Base-by-base conservation (phyloP, 1,140 invertebrate species). In the Pseudobourletiella spinata region DNA sequence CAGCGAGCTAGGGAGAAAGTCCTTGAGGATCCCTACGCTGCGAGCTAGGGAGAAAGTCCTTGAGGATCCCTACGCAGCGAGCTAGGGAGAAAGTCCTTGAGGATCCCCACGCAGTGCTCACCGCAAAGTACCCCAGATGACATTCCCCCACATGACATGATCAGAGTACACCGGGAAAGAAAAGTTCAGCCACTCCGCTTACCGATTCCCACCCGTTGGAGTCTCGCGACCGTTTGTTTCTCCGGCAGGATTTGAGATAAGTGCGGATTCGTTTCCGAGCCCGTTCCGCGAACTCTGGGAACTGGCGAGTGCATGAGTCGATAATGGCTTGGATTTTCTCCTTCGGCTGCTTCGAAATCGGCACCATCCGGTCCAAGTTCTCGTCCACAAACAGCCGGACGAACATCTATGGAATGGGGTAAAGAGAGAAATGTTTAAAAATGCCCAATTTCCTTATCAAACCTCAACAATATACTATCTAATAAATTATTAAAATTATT, bases 311-410 rank as follows among this genome's bases (percentile, higher is more conserved):
- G 77, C 94, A 97, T 3, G 92, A 95, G 73, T 97, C 93, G 69
- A 97, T 92, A 72, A 97, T 97, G 11, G 93, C 93, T 74, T 96
- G 92, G 65, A 97, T 93, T 80, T 96, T 97, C 74, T 96, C 93
- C 75, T 96, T 96, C 3, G 94, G 93, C 76, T 97, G 94, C 74
- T 95, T 95, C 28, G 91, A 95, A 72, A 96, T 97, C 54, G 94
- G 94, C 63, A 96, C 91, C 78, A 94, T 93, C 72, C 94, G 83
- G 73, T 97, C 93, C 68, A 96, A 78, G 75, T 96, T 96, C 79
- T 97, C 94, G 75, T 97, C 94, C 43, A 96, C 94, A 76, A 97
- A 97, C 56, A 96, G 80, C 29, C 94, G 84, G 32, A 96, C 92
- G 77, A 97, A 96, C 93, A 97, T 96, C 92, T 97, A 82, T 67